These are phyloP conservation scores for Oryzias curvinotus DNA, from an alignment of 2,113 vertebrate species.

Conservation along the genomic window DNA sequence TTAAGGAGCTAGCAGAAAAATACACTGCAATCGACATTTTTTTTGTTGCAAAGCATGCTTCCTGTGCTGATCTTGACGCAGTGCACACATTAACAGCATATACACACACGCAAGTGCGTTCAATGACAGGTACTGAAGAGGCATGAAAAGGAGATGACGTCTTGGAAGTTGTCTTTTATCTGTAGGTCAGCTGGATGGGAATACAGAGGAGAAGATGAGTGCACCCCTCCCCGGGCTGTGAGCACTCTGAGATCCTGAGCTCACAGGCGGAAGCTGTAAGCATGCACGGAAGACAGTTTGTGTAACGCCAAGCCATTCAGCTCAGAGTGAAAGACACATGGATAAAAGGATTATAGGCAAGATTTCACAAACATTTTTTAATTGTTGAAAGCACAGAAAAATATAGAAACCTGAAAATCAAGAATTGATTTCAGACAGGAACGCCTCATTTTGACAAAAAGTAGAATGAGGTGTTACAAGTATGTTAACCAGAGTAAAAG, in stretches of 20 bases:
- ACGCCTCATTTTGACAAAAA: too few species aligned
- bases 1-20: conserved; percentile 64
- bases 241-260: conserved; percentile 4
- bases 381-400: not conserved
- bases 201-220: conserved; percentile 26
- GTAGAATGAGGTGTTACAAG: too few species aligned
- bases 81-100: conserved; percentile 24
- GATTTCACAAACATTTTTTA: not conserved
- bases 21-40: conserved; percentile 51
- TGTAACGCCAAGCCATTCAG: conserved; percentile 7
- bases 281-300: not conserved
- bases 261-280: conserved; percentile 42
- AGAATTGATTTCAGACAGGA: too few species aligned
- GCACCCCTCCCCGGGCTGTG: not conserved
- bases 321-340: conserved; percentile 11
- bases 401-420: not conserved
- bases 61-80: conserved; percentile 50
- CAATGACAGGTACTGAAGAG: conserved; percentile 34
- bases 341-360: not conserved
- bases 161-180: conserved; percentile 56
- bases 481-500: conserved; percentile 9
- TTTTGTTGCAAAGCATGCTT: conserved; percentile 40
- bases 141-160: conserved; percentile 51
- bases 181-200: conserved; percentile 47
- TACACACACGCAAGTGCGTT: not conserved